Percentiles rank a stretch among this genome's conserved stretches.
phyloP scores from a whole-genome alignment of 2,797 vertebrate species.

The Glyptemys insculpta region DNA sequence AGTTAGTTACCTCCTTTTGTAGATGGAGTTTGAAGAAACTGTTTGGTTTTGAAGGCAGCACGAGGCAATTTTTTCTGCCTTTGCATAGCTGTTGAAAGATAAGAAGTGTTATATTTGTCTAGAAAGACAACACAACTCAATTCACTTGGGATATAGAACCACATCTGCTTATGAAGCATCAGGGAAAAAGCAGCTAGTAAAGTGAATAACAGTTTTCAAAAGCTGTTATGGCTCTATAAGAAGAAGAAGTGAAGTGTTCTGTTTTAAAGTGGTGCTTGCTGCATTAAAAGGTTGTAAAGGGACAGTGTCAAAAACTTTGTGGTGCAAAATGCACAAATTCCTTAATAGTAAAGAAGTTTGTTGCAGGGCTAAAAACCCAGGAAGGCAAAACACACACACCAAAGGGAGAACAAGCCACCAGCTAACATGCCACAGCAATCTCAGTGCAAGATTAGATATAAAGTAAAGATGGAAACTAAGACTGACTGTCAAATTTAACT shows the following conservation, averaged over 20 bases:
- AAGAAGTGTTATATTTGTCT: slow-evolving; percentile 87
- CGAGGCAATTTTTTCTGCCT: slow-evolving; percentile 92
- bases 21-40: slow-evolving; percentile 93
- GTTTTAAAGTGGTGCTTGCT: slow-evolving; percentile 70
- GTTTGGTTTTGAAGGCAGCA: slow-evolving; percentile 97
- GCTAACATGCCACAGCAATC: slow-evolving; percentile 81
- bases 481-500: background rate
- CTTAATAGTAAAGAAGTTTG: slow-evolving; percentile 66
- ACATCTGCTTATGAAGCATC: slow-evolving; percentile 40
- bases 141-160: slow-evolving; percentile 68
- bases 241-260: slow-evolving; percentile 22
- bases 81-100: slow-evolving; percentile 90
- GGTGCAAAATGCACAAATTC: slow-evolving; percentile 67
- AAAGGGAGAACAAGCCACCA: slow-evolving; percentile 79
- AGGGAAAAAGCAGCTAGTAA: slow-evolving; percentile 43
- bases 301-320: slow-evolving; percentile 68
- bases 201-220: slow-evolving; percentile 62
- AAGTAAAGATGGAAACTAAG: slow-evolving; percentile 43
- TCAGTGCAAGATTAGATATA: slow-evolving; percentile 58
- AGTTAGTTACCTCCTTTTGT: slow-evolving; percentile 94
- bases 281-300: slow-evolving; percentile 69
- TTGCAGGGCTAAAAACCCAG: slow-evolving; percentile 70
- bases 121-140: slow-evolving; percentile 75
- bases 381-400: slow-evolving; percentile 69
- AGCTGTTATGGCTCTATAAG: slow-evolving; percentile 71